These are phyloP conservation scores for Premnoplex brunnescens DNA, from an alignment of 2,797 vertebrate species.

Conservation along the genomic window DNA sequence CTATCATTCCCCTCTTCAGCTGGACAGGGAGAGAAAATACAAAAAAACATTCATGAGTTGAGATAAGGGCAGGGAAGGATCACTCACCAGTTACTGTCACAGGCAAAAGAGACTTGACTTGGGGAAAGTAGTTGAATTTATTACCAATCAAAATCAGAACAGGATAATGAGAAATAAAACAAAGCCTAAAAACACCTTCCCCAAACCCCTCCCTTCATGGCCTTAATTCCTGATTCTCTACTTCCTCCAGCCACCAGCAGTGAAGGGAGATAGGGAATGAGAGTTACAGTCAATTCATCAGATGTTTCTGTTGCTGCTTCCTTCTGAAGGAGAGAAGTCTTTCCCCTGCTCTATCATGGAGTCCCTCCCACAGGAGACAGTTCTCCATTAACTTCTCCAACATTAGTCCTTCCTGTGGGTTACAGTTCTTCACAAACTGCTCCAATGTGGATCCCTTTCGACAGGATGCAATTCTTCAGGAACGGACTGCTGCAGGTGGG, in stretches of 20 bases:
- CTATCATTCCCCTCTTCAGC: neutral
- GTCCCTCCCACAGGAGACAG: neutral
- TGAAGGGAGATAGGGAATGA: neutral
- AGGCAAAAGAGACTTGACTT: neutral
- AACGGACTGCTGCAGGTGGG: neutral
- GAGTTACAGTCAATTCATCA: neutral
- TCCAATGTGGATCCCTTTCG: neutral
- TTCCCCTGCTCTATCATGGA: neutral
- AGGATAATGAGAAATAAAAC: neutral
- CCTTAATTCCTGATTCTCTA: neutral
- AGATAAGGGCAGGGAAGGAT: neutral
- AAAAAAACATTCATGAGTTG: neutral
- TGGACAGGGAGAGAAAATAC: neutral
- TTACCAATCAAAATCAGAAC: neutral
- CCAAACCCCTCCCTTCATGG: neutral
- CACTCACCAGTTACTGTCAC: neutral
- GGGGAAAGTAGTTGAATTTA: neutral
- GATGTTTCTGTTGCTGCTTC: neutral
- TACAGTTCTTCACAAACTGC: neutral
- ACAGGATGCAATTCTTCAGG: neutral
- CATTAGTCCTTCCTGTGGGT: neutral
- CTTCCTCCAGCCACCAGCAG: neutral
- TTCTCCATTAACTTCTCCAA: fast-evolving
- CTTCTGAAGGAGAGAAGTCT: neutral
- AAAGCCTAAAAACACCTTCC: neutral